These are phyloP conservation scores for Eubasilissa splendida DNA, from an alignment of 2,888 invertebrate species.

Conservation along the genomic window DNA sequence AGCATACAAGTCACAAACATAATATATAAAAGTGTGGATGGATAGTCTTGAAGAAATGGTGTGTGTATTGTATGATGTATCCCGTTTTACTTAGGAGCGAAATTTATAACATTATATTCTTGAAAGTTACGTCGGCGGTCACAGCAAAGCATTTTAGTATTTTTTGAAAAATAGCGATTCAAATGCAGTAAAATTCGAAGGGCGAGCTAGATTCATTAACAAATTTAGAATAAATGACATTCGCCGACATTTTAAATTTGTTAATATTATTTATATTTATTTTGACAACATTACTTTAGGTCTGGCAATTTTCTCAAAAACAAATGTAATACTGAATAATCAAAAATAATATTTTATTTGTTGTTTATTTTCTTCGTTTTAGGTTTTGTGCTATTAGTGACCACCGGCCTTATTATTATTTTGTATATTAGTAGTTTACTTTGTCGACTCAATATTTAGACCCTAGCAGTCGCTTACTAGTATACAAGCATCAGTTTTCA, in stretches of 20 bases:
- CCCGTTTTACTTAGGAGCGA: background rate
- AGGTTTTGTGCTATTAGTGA: too few relatives aligned
- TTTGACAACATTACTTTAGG: background rate
- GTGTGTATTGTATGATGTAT: background rate
- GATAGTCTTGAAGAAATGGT: background rate
- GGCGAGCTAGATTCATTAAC: constrained; percentile 27
- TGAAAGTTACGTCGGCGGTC: constrained; percentile 23
- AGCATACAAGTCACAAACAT: background rate
- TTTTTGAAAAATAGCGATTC: constrained; percentile 40
- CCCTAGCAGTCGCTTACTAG: too few relatives aligned
- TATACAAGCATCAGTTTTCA: too few relatives aligned
- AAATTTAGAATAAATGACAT: constrained; percentile 35
- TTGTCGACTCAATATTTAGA: too few relatives aligned
- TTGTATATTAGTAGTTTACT: too few relatives aligned
- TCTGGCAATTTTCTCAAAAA: too few relatives aligned
- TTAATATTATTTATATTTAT: background rate
- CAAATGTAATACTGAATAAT: too few relatives aligned
- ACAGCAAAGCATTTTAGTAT: constrained; percentile 42
- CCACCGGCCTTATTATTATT: too few relatives aligned
- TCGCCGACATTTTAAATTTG: background rate
- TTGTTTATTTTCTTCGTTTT: too few relatives aligned
- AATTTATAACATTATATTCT: background rate
- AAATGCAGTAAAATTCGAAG: constrained; percentile 41
- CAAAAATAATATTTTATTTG: too few relatives aligned
- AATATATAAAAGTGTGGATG: too few relatives aligned